Evolutionary conservation across 1,140 invertebrate genomes (phyloP).

Genomic region (Gryllus bimaculatus): DNA sequence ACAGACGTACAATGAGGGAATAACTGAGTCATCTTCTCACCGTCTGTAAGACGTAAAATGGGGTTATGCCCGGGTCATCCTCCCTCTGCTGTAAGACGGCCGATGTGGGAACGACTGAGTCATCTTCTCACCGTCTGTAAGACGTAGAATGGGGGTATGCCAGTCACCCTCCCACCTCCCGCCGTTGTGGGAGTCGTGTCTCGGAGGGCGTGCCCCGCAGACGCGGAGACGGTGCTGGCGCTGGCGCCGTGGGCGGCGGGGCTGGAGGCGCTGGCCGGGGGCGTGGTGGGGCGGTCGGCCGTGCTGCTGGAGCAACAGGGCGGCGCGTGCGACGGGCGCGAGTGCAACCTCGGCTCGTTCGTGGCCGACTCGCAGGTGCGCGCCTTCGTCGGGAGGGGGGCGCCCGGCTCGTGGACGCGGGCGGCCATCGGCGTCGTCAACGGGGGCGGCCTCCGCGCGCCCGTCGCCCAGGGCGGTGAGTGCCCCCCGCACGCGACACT

Average conservation of each 20-base stretch:
- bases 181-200: too few species aligned
- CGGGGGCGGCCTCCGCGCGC: slow-evolving; percentile 55
- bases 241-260: slow-evolving; percentile 46
- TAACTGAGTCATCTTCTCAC: too few species aligned
- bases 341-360: slow-evolving; percentile 69
- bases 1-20: too few species aligned
- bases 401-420: slow-evolving; percentile 47
- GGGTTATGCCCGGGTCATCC: too few species aligned
- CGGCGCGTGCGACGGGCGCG: slow-evolving; percentile 34
- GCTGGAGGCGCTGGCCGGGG: slow-evolving; percentile 46
- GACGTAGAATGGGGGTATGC: too few species aligned
- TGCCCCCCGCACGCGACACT: too few species aligned
- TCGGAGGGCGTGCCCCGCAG: slow-evolving; percentile 27
- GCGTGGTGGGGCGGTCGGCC: slow-evolving; percentile 44
- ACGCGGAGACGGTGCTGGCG: slow-evolving; percentile 43
- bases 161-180: too few species aligned
- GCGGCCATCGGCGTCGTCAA: slow-evolving; percentile 60
- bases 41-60: too few species aligned
- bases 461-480: slow-evolving; percentile 38
- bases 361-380: slow-evolving; percentile 62
- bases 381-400: slow-evolving; percentile 34
- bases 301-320: slow-evolving; percentile 44
- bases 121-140: too few species aligned
- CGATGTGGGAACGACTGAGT: too few species aligned
- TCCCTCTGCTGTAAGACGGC: too few species aligned